Evolutionary conservation across 2,797 vertebrate genomes (phyloP).

Genomic region (Gadopsis marmoratus): DNA sequence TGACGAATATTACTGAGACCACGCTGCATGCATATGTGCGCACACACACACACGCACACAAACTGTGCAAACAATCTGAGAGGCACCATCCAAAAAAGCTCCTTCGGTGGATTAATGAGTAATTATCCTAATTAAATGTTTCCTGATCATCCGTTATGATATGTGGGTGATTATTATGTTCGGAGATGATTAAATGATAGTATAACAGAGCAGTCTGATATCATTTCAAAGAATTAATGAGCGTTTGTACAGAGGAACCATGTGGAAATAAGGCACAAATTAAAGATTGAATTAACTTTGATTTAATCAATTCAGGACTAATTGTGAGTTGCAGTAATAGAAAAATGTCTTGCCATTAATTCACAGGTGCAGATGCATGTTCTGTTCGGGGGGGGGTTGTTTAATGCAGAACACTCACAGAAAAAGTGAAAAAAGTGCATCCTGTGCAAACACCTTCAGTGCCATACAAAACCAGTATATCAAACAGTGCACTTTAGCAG

Average conservation of each 20-base stretch:
- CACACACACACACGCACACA: constrained; percentile 53
- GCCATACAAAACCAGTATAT: constrained; percentile 12
- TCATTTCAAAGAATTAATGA: constrained; percentile 74
- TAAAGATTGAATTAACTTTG: constrained; percentile 71
- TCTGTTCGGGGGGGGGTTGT: background rate
- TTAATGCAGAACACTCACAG: background rate
- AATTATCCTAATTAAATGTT: constrained; percentile 83
- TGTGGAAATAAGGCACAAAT: constrained; percentile 71
- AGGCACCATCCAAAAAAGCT: constrained; percentile 63
- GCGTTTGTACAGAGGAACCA: constrained; percentile 56
- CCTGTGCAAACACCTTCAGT: background rate
- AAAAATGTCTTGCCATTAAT: constrained; percentile 33
- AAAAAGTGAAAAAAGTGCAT: background rate
- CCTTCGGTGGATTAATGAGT: constrained; percentile 74
- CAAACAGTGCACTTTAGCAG: background rate
- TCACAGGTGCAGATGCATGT: constrained; percentile 35
- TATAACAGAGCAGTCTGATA: constrained; percentile 65
- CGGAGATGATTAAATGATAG: constrained; percentile 77
- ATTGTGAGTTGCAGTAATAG: constrained; percentile 53
- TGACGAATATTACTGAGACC: constrained; percentile 80
- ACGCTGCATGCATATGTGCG: constrained; percentile 57
- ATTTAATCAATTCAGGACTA: constrained; percentile 67
- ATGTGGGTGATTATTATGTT: constrained; percentile 77
- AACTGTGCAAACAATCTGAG: constrained; percentile 55
- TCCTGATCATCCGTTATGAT: constrained; percentile 78